Conservation (phyloP, 2,797 vertebrate genomes). For the Sebastes minor region DNA sequence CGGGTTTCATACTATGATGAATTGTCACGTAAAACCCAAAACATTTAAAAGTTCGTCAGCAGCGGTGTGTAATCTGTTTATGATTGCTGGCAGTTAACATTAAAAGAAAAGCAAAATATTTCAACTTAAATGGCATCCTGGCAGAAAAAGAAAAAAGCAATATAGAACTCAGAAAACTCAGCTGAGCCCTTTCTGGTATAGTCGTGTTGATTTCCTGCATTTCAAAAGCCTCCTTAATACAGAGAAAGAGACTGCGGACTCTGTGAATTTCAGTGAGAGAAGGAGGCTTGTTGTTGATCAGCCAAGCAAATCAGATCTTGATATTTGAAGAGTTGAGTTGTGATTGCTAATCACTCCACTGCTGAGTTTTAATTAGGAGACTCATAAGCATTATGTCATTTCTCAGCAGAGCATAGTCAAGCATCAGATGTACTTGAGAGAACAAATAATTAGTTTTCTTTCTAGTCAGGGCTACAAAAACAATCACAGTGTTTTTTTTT, state of each 20-base stretch:
- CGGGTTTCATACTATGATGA: conserved; percentile 34
- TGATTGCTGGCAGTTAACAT: conserved; percentile 39
- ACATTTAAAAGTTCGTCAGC: conserved; percentile 40
- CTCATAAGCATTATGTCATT: conserved; percentile 78
- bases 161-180: conserved; percentile 32
- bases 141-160: background rate
- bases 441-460: conserved; percentile 72
- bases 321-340: conserved; percentile 83
- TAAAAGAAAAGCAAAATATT: conserved; percentile 9
- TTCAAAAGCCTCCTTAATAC: conserved; percentile 81
- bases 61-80: conserved; percentile 38
- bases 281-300: conserved; percentile 78
- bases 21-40: conserved; percentile 41
- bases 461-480: conserved; percentile 42
- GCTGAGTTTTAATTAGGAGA: conserved; percentile 84
- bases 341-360: conserved; percentile 84
- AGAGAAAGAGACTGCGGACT: conserved; percentile 22
- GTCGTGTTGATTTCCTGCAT: conserved; percentile 85
- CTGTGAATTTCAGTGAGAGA: conserved; percentile 39
- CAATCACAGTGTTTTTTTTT: conserved; percentile 7
- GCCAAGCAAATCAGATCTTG: conserved; percentile 82
- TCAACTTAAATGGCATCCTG: conserved; percentile 26
- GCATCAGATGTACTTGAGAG: conserved; percentile 75
- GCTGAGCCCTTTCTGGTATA: conserved; percentile 70
- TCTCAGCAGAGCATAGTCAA: conserved; percentile 70